phyloP scores from a whole-genome alignment of 2,888 invertebrate genomes.

The Eupithecia dodoneata region DNA sequence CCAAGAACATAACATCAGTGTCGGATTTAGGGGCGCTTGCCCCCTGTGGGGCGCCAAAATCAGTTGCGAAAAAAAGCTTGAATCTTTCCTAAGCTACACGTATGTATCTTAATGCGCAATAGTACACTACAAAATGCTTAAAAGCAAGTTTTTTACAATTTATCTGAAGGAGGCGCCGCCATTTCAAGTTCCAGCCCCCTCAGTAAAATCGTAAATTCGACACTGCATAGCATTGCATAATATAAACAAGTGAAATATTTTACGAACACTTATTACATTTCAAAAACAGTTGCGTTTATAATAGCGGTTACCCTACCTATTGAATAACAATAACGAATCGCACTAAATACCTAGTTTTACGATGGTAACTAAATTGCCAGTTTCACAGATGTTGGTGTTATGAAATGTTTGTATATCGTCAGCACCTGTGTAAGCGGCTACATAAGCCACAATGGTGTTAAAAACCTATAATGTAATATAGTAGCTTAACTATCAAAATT shows the following conservation, averaged over 20 bases:
- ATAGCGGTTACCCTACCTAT: neutral
- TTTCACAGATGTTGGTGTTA: neutral
- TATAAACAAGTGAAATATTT: constrained; percentile 16
- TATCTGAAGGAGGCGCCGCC: no score
- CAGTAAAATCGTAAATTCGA: no score
- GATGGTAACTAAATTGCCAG: constrained; percentile 4
- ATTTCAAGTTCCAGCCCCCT: no score
- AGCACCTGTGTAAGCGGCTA: neutral
- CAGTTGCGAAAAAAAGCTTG: no score
- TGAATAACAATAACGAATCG: neutral
- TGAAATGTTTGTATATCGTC: neutral
- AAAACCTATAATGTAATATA: neutral
- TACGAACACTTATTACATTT: neutral
- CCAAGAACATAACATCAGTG: constrained; percentile 3
- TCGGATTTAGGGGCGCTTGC: no score
- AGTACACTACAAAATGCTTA: no score
- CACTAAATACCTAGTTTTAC: neutral
- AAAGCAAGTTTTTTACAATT: no score
- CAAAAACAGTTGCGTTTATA: constrained; percentile 8
- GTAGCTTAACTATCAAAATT: neutral
- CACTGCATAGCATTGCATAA: neutral
- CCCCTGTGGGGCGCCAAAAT: no score
- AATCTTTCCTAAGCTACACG: no score
- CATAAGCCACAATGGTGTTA: neutral
- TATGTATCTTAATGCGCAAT: no score